phyloP scores from a whole-genome alignment of 2,888 invertebrate genomes.

The Torymus tubicola region DNA sequence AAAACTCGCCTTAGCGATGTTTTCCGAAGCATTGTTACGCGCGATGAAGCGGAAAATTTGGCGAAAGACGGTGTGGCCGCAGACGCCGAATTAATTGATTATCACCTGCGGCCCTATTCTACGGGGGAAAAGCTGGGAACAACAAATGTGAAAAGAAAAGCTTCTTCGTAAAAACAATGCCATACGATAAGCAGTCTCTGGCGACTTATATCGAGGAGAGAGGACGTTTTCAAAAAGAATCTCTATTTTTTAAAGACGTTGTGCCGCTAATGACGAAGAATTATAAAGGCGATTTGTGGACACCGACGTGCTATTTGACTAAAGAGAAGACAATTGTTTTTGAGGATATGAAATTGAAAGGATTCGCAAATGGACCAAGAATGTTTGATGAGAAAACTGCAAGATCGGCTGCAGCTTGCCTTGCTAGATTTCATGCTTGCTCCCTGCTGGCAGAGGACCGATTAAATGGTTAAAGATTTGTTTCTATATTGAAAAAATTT shows the following conservation, averaged over 20 bases:
- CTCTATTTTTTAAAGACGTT: constrained; percentile 16
- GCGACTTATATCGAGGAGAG: constrained; percentile 77
- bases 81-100: constrained; percentile 61
- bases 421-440: constrained; percentile 70
- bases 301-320: constrained; percentile 70
- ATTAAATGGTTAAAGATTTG: constrained; percentile 56
- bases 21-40: constrained; percentile 57
- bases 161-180: constrained; percentile 81
- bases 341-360: constrained; percentile 72
- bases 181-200: constrained; percentile 77
- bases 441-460: constrained; percentile 68
- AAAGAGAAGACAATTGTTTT: constrained; percentile 71
- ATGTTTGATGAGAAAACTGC: constrained; percentile 62
- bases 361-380: constrained; percentile 65
- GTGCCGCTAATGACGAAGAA: constrained; percentile 25
- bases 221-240: constrained; percentile 71
- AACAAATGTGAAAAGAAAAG: constrained; percentile 59
- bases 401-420: constrained; percentile 63
- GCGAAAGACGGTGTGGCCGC: constrained; percentile 19
- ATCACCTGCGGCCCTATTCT: constrained; percentile 62
- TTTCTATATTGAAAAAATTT: neutral
- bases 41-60: constrained; percentile 59
- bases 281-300: constrained; percentile 64
- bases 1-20: neutral
- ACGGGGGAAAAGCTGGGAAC: neutral